phyloP scores from a whole-genome alignment of 2,797 vertebrate species.

The Anableps anableps region DNA sequence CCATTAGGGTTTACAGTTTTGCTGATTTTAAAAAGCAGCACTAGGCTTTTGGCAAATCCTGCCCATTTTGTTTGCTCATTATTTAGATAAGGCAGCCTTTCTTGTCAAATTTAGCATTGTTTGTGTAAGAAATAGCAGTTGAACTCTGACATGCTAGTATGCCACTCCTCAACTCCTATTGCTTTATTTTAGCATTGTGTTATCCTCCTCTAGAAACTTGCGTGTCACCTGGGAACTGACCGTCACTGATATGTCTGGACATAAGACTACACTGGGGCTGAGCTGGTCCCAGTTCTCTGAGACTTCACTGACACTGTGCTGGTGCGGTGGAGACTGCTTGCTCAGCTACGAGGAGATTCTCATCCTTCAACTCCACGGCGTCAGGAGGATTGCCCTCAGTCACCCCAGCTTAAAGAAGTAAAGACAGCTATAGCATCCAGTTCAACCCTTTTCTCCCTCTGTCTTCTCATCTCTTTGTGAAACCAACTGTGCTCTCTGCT shows the following conservation, averaged over 20 bases:
- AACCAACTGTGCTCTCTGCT: constrained; percentile 24
- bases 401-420: constrained; percentile 76
- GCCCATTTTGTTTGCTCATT: not conserved
- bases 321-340: constrained; percentile 78
- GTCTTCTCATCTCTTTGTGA: constrained; percentile 21
- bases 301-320: constrained; percentile 82
- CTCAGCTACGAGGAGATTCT: constrained; percentile 74
- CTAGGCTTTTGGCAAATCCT: constrained; percentile 4
- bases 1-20: constrained; percentile 23
- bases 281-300: constrained; percentile 78
- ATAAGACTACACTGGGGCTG: constrained; percentile 74
- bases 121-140: not conserved
- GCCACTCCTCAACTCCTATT: not conserved
- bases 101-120: constrained; percentile 1
- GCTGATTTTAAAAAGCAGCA: constrained; percentile 23
- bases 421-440: constrained; percentile 54
- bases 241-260: constrained; percentile 77
- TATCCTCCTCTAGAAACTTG: constrained; percentile 61
- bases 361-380: constrained; percentile 84
- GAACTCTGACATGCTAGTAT: not conserved
- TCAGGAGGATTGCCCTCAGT: constrained; percentile 77
- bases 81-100: not conserved
- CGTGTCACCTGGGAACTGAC: constrained; percentile 84
- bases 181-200: constrained; percentile 11
- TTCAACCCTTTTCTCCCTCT: not conserved